Evolutionary conservation across 2,888 invertebrate species (phyloP), one percentile per base, ranked within the genome.

Genomic region (Notocelia uddmanniana): DNA sequence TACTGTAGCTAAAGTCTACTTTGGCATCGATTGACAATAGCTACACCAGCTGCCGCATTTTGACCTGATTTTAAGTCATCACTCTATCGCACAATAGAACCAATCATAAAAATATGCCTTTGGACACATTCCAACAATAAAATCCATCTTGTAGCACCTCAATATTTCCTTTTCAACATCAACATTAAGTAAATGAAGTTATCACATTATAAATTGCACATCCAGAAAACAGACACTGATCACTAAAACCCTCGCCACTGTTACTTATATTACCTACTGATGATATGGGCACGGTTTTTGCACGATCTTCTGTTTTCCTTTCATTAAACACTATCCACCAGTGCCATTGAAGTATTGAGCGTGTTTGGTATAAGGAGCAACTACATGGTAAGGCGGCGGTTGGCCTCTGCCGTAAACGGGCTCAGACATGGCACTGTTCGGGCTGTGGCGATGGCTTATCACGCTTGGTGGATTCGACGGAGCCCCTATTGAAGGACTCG

Each of bases 361-460:
- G 82, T 97, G 97, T 93, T 97, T 97, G 15, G 97, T 97, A 83
- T 96, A 97, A 3, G 96, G 96, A 26, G 97, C 97, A 34, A 97
- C 97, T 81, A 97, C 96, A 81, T 97, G 97, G 89, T 97, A 97
- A 0, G 97, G 97, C 0, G 97, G 97, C 18, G 97, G 97, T 80
- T 95, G 93, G 58, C 89, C 90, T 74, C 94, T 84, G 52, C 84
- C 83, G 74, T 92, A 91, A 63, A 88, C 84, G 67, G 89, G 84
- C 76, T 91, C 90, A 37, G 92, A 84, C 77, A 86, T 76, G 34
- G 64, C 64, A 63, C 88, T 88, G 78, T 86, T 89, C 41, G 92
- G 91, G 78, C 92, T 93, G 68, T 91, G 92, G 45, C 89, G 85
- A 76, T 90, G 91, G 77, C 87, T 89, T 59, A 85, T 82, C 62